phyloP scores from a whole-genome alignment of 1,140 invertebrate species.

The Brachystomella parvula region DNA sequence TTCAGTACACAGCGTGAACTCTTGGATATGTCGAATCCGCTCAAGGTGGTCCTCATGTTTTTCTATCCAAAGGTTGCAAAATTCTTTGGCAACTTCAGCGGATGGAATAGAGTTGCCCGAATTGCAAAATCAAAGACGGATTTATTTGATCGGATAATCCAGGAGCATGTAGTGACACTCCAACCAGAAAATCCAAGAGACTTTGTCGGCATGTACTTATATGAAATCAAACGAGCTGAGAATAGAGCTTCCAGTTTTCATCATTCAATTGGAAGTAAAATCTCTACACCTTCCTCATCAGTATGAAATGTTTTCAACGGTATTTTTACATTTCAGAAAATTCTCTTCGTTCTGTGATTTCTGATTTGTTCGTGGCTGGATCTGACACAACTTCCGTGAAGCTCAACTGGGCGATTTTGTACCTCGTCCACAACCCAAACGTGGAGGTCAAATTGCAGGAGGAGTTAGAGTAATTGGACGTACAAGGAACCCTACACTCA shows the following conservation, averaged over 20 bases:
- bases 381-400: conserved; percentile 46
- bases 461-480: conserved; percentile 38
- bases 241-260: conserved; percentile 19
- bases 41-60: not conserved
- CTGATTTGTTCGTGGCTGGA: conserved; percentile 22
- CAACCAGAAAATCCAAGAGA: conserved; percentile 51
- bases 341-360: not conserved
- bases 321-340: not conserved
- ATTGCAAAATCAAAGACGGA: not conserved
- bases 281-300: not conserved
- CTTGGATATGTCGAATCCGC: not conserved
- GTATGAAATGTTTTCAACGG: not conserved
- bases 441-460: conserved; percentile 42
- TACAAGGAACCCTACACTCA: not conserved
- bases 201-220: conserved; percentile 61
- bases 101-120: not conserved
- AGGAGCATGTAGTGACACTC: conserved; percentile 50
- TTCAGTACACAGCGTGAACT: not conserved
- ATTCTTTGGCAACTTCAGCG: not conserved
- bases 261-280: conserved; percentile 16
- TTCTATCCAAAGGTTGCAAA: not conserved
- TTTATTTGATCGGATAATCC: conserved; percentile 47
- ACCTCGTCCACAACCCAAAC: conserved; percentile 42
- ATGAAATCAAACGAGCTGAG: conserved; percentile 47
- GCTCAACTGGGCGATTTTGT: conserved; percentile 43